Evolutionary conservation across 2,113 vertebrate species (phyloP), one percentile per base, ranked within the genome.

Genomic region (Leptobrachium leishanense): DNA sequence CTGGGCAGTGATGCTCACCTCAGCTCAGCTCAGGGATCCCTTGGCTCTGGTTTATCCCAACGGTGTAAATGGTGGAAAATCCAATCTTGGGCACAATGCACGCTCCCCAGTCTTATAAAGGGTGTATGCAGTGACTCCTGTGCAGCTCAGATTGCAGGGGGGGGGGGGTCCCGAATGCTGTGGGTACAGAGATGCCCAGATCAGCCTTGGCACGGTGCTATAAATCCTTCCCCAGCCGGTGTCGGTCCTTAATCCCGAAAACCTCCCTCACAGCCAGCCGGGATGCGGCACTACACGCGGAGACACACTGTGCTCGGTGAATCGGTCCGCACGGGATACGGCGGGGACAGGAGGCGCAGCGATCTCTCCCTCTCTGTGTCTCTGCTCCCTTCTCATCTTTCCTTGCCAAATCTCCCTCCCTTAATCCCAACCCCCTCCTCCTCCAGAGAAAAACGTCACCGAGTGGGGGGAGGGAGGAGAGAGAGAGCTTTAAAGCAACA

Each of bases 381-480:
- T 75, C 46, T 54, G 13, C 77, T 73, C 46, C 10, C 54, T 44
- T 55, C 63, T 43, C 74, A 54, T 70, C 70, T 57, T 50, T 50
- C 43, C 72, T 72, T 68, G 74, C 75, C 74, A 62, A 53, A 44
- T 54, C 57, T 40, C 31, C 53, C 40, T 6, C 66, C 50, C 66
- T 5, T 50, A 41, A 42, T 68, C 81, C 74, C 55, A 59, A 7
- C 74, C 72, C 77, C 72, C 54, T 43, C 20, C 20, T 31, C 20
- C 20, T 31, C 20, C 20, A 0, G 20, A 31, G 20, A 31, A 31
- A 31, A 73, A 76, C 83, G 81, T 84, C 81, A 84, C 39, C 12
- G 9, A 20, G 41, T 64, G 79, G 63, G 76, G 76, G 70, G 39
- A 42, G 81, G 68, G 20, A 11, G 20, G 20, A 31, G 20, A 31